Conservation (phyloP, 2,797 vertebrate genomes). For the Brachyrhaphis roseni region DNA sequence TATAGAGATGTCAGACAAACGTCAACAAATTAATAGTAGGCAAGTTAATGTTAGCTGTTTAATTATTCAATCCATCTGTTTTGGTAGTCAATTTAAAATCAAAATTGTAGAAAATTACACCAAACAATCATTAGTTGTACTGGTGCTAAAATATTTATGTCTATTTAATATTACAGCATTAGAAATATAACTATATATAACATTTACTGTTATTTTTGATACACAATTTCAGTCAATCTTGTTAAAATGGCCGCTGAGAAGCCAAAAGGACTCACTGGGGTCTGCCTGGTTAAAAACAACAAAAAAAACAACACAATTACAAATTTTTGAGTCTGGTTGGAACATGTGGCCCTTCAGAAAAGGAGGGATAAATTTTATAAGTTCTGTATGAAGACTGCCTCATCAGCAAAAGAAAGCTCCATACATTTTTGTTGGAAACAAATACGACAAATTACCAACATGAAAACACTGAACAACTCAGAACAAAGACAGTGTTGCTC, state of each 20-base stretch:
- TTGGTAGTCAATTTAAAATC: no score
- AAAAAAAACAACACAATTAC: conserved; percentile 26
- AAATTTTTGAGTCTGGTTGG: conserved; percentile 59
- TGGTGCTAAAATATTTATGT: not conserved
- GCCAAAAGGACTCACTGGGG: not conserved
- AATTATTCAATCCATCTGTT: not conserved
- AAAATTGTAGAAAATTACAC: no score
- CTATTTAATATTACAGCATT: not conserved
- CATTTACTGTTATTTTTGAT: not conserved
- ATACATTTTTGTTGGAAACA: not conserved
- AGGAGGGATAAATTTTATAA: not conserved
- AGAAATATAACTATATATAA: no score
- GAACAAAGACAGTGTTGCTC: not conserved
- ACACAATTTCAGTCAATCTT: not conserved
- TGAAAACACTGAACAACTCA: not conserved
- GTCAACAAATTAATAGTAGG: not conserved
- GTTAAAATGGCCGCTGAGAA: not conserved
- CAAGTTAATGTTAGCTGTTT: not conserved
- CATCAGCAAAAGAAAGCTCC: not conserved
- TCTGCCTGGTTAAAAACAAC: conserved; percentile 13
- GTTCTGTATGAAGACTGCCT: not conserved
- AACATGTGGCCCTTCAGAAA: conserved; percentile 58
- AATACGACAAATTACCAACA: not conserved
- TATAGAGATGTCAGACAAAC: not conserved
- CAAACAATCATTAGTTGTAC: not conserved